Evolutionary conservation across 2,888 invertebrate species (phyloP).

Genomic region (Campaea margaritaria): DNA sequence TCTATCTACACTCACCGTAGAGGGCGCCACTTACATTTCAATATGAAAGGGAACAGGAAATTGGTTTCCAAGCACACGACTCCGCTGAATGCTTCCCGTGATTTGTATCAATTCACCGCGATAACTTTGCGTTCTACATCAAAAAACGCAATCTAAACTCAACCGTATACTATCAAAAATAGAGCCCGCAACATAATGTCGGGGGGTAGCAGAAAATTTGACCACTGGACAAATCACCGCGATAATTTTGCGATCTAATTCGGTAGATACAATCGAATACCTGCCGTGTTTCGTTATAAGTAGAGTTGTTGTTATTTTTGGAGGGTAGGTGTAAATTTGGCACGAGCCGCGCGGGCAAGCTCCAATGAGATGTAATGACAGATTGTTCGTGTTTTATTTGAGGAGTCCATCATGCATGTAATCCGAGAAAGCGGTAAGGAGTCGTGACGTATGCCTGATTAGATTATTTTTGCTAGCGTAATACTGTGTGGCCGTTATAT

Average conservation of each 20-base stretch:
- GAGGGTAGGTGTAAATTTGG: conserved; percentile 38
- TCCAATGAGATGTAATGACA: conserved; percentile 58
- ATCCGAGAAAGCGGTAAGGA: conserved; percentile 47
- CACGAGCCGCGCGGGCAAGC: conserved; percentile 47
- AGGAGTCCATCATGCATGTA: conserved; percentile 52
- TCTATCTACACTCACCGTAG: conserved; percentile 53
- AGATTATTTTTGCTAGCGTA: too few relatives aligned
- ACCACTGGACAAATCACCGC: conserved; percentile 27
- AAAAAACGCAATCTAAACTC: conserved; percentile 47
- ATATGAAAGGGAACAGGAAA: conserved; percentile 81
- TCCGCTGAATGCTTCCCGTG: conserved; percentile 72
- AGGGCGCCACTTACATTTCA: conserved; percentile 78
- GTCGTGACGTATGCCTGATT: conserved; percentile 36
- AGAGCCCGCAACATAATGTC: conserved; percentile 21
- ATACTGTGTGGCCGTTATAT: too few relatives aligned
- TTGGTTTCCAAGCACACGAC: conserved; percentile 78
- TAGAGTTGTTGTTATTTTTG: conserved; percentile 26
- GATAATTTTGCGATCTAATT: conserved; percentile 17
- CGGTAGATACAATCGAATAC: conserved; percentile 10
- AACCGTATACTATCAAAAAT: conserved; percentile 38
- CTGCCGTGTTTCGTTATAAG: conserved; percentile 18
- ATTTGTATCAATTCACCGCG: conserved; percentile 70
- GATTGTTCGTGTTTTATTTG: conserved; percentile 57
- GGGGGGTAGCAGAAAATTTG: conserved; percentile 38
- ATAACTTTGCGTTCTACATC: conserved; percentile 46